Percentiles rank a stretch among this genome's conserved stretches.
Evolutionary conservation across 2,797 vertebrate species (phyloP).

Genomic region (Neomorphus geoffroyi): DNA sequence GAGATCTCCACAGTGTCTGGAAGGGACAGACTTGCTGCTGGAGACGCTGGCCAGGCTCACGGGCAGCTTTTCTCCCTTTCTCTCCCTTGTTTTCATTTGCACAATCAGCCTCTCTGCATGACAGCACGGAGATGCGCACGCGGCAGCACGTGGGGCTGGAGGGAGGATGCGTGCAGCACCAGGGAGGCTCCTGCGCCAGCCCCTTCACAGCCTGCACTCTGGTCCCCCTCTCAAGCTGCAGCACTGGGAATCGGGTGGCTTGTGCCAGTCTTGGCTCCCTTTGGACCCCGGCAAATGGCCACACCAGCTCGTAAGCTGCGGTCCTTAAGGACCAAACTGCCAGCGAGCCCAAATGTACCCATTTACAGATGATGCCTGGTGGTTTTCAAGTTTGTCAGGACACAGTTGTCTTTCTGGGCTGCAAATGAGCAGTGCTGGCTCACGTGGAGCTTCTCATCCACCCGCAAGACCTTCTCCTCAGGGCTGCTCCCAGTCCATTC

Average conservation of each 20-base stretch:
- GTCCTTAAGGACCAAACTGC: accelerated
- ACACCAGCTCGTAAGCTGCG: accelerated
- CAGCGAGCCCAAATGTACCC: not conserved
- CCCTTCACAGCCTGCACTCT: accelerated
- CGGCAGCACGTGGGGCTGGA: not conserved
- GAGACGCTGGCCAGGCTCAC: no score
- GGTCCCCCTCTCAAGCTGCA: accelerated
- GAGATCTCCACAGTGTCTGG: no score
- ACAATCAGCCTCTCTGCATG: not conserved
- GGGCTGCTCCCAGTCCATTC: no score
- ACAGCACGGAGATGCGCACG: not conserved
- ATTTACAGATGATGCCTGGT: accelerated
- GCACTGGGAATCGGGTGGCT: accelerated
- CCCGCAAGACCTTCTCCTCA: no score
- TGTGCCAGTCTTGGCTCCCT: no score
- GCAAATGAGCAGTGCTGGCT: no score
- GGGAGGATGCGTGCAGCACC: not conserved
- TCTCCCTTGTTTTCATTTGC: not conserved
- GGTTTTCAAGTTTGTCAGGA: not conserved
- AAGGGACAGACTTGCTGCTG: no score
- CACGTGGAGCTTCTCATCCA: no score
- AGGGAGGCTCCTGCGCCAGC: accelerated
- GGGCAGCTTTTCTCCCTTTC: not conserved
- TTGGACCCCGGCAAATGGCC: accelerated
- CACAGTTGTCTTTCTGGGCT: no score